Evolutionary conservation across 2,113 vertebrate species (phyloP).

Genomic region (Oreochromis tanganicae): DNA sequence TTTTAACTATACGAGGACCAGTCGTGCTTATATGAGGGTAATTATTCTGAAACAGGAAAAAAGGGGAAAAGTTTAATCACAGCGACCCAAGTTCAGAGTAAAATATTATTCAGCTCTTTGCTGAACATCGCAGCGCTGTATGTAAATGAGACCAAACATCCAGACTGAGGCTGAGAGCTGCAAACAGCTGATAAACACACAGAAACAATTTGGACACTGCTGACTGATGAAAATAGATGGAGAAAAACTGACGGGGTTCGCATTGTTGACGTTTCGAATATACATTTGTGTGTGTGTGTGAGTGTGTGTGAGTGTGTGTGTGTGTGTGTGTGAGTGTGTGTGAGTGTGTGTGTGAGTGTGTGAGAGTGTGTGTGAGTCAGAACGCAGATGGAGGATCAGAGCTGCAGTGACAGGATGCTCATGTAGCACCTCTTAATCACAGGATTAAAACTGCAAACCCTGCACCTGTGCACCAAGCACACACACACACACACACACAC

Average conservation of each 20-base stretch:
- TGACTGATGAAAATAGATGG: neutral
- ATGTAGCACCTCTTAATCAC: conserved; percentile 69
- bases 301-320: too few species aligned
- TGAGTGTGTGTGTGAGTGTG: neutral
- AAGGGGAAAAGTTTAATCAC: neutral
- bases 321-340: conserved; percentile 16
- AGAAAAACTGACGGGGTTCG: neutral
- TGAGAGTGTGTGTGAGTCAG: conserved; percentile 47
- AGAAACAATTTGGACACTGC: neutral
- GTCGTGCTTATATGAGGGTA: accelerated
- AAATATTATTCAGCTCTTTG: neutral
- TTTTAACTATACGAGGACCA: neutral
- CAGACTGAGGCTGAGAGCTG: neutral
- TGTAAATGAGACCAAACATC: neutral
- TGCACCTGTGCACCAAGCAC: conserved; percentile 55
- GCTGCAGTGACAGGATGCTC: conserved; percentile 61
- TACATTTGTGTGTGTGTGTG: accelerated
- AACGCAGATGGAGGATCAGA: conserved; percentile 66
- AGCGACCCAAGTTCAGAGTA: neutral
- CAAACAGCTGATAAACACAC: neutral
- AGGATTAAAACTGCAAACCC: conserved; percentile 52
- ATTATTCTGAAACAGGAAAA: neutral
- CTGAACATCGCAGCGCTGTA: neutral
- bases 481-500: neutral
- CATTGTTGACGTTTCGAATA: conserved; percentile 15